Percentiles rank a stretch among this genome's conserved stretches.
phyloP scores from a whole-genome alignment of 1,140 invertebrate species.

The Eulimnadia texana region DNA sequence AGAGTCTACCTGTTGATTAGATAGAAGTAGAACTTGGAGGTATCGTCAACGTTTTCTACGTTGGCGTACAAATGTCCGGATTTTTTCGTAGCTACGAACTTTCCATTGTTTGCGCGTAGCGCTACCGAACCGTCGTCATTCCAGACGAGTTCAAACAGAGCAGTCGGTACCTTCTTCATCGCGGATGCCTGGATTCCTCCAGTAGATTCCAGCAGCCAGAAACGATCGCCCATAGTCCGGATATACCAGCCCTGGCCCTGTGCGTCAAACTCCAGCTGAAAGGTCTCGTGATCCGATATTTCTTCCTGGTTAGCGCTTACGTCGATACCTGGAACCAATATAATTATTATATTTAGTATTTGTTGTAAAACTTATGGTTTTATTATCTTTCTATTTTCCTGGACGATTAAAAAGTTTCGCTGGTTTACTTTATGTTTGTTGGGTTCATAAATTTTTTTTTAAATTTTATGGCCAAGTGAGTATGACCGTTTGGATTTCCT shows the following conservation, averaged over 20 bases:
- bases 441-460: too few species aligned
- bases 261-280: constrained; percentile 88
- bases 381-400: too few species aligned
- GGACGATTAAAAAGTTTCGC: too few species aligned
- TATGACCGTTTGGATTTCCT: too few species aligned
- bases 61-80: constrained; percentile 87
- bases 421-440: too few species aligned
- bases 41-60: constrained; percentile 70
- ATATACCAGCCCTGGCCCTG: constrained; percentile 82
- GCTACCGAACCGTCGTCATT: constrained; percentile 76
- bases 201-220: constrained; percentile 84
- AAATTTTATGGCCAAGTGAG: too few species aligned
- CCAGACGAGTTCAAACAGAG: constrained; percentile 81
- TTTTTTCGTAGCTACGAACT: constrained; percentile 81
- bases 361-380: too few species aligned
- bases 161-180: constrained; percentile 65
- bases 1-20: constrained; percentile 76
- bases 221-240: constrained; percentile 88
- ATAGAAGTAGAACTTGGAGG: constrained; percentile 83
- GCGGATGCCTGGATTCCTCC: constrained; percentile 85
- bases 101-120: constrained; percentile 85
- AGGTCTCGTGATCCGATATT: constrained; percentile 87
- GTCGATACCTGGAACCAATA: constrained; percentile 58
- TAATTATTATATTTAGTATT: neutral
- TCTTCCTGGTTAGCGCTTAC: constrained; percentile 96